phyloP scores from a whole-genome alignment of 1,140 invertebrate genomes.

The Pentalonia nigronervosa region DNA sequence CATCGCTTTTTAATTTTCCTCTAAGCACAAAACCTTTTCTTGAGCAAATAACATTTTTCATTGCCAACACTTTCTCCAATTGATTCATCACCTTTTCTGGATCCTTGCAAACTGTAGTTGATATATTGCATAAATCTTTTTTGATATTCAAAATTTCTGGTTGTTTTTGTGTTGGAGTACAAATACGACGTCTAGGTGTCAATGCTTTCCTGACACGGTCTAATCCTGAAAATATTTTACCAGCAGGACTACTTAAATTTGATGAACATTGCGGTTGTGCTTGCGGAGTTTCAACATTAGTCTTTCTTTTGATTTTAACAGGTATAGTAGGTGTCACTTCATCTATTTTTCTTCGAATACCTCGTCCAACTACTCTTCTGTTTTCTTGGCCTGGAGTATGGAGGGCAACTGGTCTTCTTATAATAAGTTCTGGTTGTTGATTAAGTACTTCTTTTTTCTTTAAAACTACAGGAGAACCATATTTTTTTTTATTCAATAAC shows the following conservation, averaged over 20 bases:
- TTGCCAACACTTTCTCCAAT: constrained; percentile 71
- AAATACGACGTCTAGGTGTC: constrained; percentile 31
- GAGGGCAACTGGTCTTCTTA: constrained; percentile 1
- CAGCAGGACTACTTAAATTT: constrained; percentile 41
- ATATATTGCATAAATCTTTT: constrained; percentile 78
- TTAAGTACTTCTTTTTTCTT: constrained; percentile 54
- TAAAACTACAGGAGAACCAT: background rate
- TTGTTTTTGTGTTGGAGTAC: constrained; percentile 9
- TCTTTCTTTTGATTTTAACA: constrained; percentile 46
- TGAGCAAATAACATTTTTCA: constrained; percentile 74
- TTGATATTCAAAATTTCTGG: constrained; percentile 45
- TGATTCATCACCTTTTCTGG: constrained; percentile 73
- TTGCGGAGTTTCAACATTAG: background rate
- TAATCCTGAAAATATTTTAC: constrained; percentile 42
- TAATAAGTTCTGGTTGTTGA: background rate
- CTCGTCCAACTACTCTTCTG: constrained; percentile 38
- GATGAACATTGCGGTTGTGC: constrained; percentile 26
- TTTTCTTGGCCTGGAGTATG: constrained; percentile 25
- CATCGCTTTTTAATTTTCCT: constrained; percentile 66
- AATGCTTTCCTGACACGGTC: constrained; percentile 46
- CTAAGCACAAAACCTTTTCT: constrained; percentile 73
- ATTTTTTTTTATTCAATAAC: constrained; percentile 46
- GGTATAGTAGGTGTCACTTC: constrained; percentile 45
- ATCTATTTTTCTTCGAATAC: constrained; percentile 36
- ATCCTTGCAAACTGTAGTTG: constrained; percentile 72